Percentiles rank a stretch among this genome's conserved stretches.
Evolutionary conservation across 2,888 invertebrate genomes (phyloP).

Genomic region (Lomographa bimaculata): DNA sequence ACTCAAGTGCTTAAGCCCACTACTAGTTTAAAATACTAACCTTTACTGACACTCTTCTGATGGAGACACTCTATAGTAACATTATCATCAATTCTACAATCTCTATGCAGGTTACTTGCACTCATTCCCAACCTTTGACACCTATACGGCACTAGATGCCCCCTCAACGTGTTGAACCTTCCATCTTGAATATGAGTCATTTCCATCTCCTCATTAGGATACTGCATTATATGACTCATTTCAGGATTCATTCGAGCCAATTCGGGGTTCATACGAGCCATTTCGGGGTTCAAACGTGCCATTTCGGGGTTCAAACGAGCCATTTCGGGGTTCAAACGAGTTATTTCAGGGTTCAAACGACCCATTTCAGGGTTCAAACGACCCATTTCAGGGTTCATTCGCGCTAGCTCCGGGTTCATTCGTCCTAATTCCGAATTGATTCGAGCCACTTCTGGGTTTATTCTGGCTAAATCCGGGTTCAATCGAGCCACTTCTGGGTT

Average conservation of each 20-base stretch:
- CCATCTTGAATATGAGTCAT: conserved; percentile 44
- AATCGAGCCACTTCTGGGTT: conserved; percentile 18
- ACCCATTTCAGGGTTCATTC: conserved; percentile 41
- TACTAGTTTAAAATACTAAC: too few relatives aligned
- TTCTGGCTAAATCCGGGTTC: conserved; percentile 42
- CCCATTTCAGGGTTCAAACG: conserved; percentile 45
- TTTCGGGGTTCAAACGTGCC: conserved; percentile 39
- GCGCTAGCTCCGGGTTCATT: conserved; percentile 30
- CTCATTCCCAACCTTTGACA: conserved; percentile 68
- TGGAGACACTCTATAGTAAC: conserved; percentile 66
- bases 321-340: conserved; percentile 45
- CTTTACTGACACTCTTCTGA: conserved; percentile 70
- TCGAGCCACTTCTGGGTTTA: conserved; percentile 41
- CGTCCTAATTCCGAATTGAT: conserved; percentile 41
- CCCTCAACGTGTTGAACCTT: conserved; percentile 67
- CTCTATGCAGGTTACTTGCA: conserved; percentile 64
- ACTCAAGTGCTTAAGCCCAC: too few relatives aligned
- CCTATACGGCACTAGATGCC: conserved; percentile 72
- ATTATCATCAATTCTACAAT: conserved; percentile 61
- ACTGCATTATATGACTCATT: conserved; percentile 53
- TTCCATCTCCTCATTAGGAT: conserved; percentile 42
- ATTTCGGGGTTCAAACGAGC: conserved; percentile 44
- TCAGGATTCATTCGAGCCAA: conserved; percentile 49
- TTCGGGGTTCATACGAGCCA: conserved; percentile 39
- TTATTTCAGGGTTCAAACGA: conserved; percentile 41